phyloP scores from a whole-genome alignment of 2,888 invertebrate genomes.

The Chymomyza procnemis region DNA sequence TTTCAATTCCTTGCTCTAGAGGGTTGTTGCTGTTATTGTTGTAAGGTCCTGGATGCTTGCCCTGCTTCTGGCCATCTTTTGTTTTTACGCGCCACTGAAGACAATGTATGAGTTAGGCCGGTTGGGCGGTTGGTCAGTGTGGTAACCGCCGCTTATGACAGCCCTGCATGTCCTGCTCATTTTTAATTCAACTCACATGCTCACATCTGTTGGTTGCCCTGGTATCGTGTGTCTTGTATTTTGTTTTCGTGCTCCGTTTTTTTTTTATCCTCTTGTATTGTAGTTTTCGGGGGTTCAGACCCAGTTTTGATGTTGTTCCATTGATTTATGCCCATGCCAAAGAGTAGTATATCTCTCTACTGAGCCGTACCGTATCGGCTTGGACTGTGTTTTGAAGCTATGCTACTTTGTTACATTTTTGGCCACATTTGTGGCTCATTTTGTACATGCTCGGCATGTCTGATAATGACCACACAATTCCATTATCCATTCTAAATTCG shows the following conservation, averaged over 20 bases:
- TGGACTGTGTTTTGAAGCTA: slow-evolving; percentile 21
- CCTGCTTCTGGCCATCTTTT: slow-evolving; percentile 35
- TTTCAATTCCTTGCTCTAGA: not conserved
- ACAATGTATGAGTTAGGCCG: slow-evolving; percentile 28
- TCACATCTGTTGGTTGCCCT: slow-evolving; percentile 55
- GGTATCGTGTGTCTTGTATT: slow-evolving; percentile 37
- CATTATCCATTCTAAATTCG: slow-evolving; percentile 70
- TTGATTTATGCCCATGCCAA: slow-evolving; percentile 61
- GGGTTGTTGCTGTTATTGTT: slow-evolving; percentile 45
- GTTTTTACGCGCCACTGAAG: slow-evolving; percentile 66
- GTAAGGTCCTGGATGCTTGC: slow-evolving; percentile 1
- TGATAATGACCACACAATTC: slow-evolving; percentile 67
- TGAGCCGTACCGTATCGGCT: slow-evolving; percentile 24
- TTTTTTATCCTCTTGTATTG: too few relatives aligned
- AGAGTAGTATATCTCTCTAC: slow-evolving; percentile 40
- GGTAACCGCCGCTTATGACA: slow-evolving; percentile 34
- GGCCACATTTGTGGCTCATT: slow-evolving; percentile 70
- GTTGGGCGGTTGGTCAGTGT: slow-evolving; percentile 8
- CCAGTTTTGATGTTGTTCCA: slow-evolving; percentile 35
- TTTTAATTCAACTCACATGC: slow-evolving; percentile 69
- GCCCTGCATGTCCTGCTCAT: slow-evolving; percentile 42
- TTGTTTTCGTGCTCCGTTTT: slow-evolving; percentile 20
- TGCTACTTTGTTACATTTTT: slow-evolving; percentile 63
- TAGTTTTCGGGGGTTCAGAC: not conserved
- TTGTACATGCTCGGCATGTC: slow-evolving; percentile 64